Evolutionary conservation across 2,888 invertebrate genomes (phyloP).

Genomic region (Caenorhabditis sinica): DNA sequence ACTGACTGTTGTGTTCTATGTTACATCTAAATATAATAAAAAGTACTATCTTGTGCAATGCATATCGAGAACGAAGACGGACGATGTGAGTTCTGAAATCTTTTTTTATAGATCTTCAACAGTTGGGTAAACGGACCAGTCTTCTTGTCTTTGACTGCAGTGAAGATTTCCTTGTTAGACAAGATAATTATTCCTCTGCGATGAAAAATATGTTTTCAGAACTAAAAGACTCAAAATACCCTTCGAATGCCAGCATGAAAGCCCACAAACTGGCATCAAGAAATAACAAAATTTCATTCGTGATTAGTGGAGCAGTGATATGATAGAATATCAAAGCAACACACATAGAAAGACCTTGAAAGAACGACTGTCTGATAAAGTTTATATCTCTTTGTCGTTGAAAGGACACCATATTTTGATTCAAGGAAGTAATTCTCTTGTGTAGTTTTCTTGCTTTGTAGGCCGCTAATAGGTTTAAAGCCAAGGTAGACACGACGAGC

Average conservation of each 20-base stretch:
- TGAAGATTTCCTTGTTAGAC: conserved; percentile 14
- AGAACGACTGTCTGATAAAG: conserved; percentile 22
- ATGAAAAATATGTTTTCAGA: not conserved
- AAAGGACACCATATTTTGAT: not conserved
- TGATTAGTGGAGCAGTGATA: conserved; percentile 15
- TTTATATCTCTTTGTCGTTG: conserved; percentile 18
- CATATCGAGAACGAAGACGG: not conserved
- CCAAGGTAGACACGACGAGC: conserved; percentile 3
- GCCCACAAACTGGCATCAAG: conserved; percentile 16
- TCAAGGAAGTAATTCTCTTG: not conserved
- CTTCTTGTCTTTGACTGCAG: conserved; percentile 1
- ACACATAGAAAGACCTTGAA: conserved; percentile 25
- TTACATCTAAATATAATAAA: not conserved
- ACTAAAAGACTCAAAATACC: not conserved
- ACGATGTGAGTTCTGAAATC: conserved; percentile 18
- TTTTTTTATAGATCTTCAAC: not conserved
- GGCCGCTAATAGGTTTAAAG: conserved; percentile 17
- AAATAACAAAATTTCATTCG: conserved; percentile 19
- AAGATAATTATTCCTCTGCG: conserved; percentile 8
- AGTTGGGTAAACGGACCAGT: not conserved
- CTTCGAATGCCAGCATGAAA: conserved; percentile 34
- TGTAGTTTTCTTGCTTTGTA: conserved; percentile 25
- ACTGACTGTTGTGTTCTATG: not conserved
- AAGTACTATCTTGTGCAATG: not conserved
- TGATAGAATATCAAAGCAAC: conserved; percentile 13